A percentile compares a stretch with the other conserved stretches of the same genome.
Conservation (phyloP, 2,797 vertebrate species). For the Oceanodroma leucorhoa region DNA sequence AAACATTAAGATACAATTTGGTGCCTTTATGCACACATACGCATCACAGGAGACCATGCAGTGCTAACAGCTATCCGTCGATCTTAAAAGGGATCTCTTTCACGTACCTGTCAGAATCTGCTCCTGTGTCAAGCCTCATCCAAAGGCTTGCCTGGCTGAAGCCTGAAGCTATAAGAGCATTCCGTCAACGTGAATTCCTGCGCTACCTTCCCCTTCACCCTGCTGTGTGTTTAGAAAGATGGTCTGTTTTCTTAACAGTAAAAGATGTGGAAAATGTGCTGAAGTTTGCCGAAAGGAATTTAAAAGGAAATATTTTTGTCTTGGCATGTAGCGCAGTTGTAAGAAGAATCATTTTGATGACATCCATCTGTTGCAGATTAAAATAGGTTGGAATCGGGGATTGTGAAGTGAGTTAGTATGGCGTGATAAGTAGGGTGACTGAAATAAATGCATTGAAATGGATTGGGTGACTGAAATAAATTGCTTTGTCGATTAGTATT, state of each 20-base stretch:
- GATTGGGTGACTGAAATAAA: background rate
- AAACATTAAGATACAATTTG: background rate
- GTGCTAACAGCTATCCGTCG: background rate
- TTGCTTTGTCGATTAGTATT: background rate
- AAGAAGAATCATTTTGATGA: slow-evolving; percentile 25
- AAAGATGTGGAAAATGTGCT: background rate
- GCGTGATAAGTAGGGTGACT: background rate
- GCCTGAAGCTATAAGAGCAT: background rate
- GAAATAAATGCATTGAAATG: background rate
- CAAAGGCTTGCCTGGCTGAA: background rate
- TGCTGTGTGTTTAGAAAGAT: background rate
- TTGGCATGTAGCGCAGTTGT: background rate
- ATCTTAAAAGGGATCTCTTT: background rate
- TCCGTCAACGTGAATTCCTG: slow-evolving; percentile 21
- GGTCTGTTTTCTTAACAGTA: background rate
- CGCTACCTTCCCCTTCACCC: background rate
- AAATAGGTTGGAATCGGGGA: background rate
- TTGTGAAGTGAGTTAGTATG: background rate
- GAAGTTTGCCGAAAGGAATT: slow-evolving; percentile 38
- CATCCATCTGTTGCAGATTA: slow-evolving; percentile 49
- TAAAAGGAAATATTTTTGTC: slow-evolving; percentile 52
- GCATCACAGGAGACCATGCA: background rate
- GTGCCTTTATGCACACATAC: rapidly evolving
- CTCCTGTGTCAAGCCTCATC: background rate
- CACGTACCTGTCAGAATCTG: background rate